These are phyloP conservation scores for Drosophila miranda DNA, from an alignment of 1,140 invertebrate species.

Conservation along the genomic window DNA sequence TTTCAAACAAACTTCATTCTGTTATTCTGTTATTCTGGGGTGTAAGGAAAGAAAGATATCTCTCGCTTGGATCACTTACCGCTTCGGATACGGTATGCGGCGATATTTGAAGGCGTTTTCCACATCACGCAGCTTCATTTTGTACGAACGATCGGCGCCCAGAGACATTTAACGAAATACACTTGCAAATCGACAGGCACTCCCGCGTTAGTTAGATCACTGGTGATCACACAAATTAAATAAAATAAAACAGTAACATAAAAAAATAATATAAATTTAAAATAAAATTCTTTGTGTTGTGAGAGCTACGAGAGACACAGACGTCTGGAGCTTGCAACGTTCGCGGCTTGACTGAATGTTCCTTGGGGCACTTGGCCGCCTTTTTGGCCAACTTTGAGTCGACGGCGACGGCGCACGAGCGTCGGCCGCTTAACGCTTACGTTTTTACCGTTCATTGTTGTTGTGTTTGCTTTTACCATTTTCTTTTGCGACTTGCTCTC, in stretches of 20 bases:
- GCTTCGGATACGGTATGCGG: constrained; percentile 80
- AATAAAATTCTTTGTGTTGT: neutral
- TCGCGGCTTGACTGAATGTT: constrained; percentile 79
- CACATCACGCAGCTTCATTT: constrained; percentile 80
- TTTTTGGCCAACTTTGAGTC: constrained; percentile 75
- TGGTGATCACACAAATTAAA: constrained; percentile 7
- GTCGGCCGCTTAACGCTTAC: constrained; percentile 32
- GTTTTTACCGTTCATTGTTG: constrained; percentile 64
- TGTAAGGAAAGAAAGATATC: constrained; percentile 25
- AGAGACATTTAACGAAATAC: constrained; percentile 46
- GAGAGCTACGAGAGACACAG: constrained; percentile 20
- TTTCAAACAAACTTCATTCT: constrained; percentile 1
- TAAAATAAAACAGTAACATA: no score
- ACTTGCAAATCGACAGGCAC: constrained; percentile 30
- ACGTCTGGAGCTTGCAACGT: constrained; percentile 72
- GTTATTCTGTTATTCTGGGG: constrained; percentile 18
- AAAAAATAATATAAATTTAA: no score
- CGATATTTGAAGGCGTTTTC: constrained; percentile 81
- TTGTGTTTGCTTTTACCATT: constrained; percentile 71
- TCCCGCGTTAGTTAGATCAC: constrained; percentile 9
- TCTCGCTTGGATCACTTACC: constrained; percentile 62
- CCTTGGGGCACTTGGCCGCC: constrained; percentile 66
- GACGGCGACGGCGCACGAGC: constrained; percentile 42
- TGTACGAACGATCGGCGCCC: constrained; percentile 69
- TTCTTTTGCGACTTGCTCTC: constrained; percentile 65